phyloP scores from a whole-genome alignment of 1,140 invertebrate genomes.

The Nasonia giraulti region DNA sequence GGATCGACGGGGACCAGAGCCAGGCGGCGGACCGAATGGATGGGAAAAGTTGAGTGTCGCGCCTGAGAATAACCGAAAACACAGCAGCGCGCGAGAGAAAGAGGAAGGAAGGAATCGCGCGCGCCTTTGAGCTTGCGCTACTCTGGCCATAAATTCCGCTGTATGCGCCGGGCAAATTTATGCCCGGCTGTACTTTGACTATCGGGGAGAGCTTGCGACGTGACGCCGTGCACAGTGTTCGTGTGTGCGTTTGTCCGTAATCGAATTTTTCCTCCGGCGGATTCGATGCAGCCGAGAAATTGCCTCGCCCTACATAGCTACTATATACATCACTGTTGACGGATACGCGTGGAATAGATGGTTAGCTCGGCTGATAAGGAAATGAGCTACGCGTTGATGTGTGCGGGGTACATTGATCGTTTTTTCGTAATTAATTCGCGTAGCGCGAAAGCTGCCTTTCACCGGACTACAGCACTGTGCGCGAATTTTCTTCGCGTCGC shows the following conservation, averaged over 20 bases:
- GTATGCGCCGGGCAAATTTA: slow-evolving; percentile 18
- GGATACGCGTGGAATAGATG: background rate
- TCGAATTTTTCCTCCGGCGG: background rate
- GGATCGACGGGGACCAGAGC: background rate
- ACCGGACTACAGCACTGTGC: too few relatives aligned
- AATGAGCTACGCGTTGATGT: background rate
- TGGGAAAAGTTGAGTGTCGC: slow-evolving; percentile 30
- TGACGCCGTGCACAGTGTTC: background rate
- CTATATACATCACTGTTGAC: too few relatives aligned
- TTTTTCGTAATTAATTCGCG: background rate
- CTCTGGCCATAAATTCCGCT: slow-evolving; percentile 15
- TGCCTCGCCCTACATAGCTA: too few relatives aligned
- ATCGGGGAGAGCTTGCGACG: background rate
- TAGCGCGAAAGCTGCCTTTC: background rate
- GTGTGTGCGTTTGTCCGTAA: background rate
- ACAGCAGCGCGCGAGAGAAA: background rate
- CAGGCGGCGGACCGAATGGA: background rate
- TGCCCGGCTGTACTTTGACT: slow-evolving; percentile 16
- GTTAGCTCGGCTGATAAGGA: background rate
- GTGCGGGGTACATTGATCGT: too few relatives aligned
- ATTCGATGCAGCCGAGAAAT: background rate
- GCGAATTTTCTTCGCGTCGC: too few relatives aligned
- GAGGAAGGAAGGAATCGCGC: background rate
- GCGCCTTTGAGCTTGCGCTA: background rate
- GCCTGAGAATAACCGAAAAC: slow-evolving; percentile 23